phyloP scores from a whole-genome alignment of 2,113 vertebrate species.

The Tyto alba region DNA sequence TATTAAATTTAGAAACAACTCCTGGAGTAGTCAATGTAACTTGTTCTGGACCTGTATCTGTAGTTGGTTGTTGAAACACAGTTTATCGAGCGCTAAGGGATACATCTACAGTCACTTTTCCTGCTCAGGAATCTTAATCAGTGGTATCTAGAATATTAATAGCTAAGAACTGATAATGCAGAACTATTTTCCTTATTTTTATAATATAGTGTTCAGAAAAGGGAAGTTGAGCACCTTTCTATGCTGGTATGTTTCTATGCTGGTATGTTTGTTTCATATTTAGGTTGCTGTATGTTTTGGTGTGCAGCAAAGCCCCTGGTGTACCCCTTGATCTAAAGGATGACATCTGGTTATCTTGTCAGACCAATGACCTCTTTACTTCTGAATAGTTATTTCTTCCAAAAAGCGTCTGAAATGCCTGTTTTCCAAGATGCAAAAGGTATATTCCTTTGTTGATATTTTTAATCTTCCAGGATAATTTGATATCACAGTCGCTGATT shows the following conservation, averaged over 20 bases:
- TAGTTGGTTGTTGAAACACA: neutral
- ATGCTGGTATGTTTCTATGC: too few species aligned
- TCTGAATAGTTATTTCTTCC: neutral
- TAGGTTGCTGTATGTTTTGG: neutral
- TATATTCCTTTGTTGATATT: neutral
- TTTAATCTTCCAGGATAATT: neutral
- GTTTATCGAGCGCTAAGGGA: neutral
- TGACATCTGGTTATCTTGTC: neutral
- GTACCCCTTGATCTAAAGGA: neutral
- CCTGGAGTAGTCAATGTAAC: neutral
- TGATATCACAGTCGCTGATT: neutral
- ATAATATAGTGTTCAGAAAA: neutral
- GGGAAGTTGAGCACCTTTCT: neutral
- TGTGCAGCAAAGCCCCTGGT: fast-evolving
- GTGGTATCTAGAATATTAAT: neutral
- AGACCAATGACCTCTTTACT: neutral
- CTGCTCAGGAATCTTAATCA: neutral
- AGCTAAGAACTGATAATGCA: neutral
- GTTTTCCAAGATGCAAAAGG: neutral
- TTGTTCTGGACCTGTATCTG: neutral
- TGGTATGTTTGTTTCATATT: neutral
- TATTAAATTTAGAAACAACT: neutral
- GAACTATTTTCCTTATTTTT: neutral
- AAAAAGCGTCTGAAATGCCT: neutral
- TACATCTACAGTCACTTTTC: slow-evolving; percentile 39